Evolutionary conservation across 2,888 invertebrate genomes (phyloP).

Genomic region (Drosophila aldrichi): DNA sequence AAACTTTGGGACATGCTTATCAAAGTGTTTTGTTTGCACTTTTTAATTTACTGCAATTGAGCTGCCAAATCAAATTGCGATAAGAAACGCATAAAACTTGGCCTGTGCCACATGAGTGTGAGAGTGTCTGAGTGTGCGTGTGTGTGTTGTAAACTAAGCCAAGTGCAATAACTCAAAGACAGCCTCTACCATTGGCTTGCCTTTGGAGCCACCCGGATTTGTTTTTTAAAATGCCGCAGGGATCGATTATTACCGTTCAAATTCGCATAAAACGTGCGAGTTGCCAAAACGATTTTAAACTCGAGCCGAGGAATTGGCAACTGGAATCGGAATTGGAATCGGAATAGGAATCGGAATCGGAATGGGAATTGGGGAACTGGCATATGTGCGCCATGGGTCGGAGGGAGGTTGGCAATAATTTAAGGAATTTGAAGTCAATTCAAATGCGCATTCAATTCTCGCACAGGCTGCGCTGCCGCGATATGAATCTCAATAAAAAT

Average conservation of each 20-base stretch:
- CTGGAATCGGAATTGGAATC: constrained; percentile 9
- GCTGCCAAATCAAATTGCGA: constrained; percentile 75
- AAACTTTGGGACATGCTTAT: constrained; percentile 67
- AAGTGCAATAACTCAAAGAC: constrained; percentile 69
- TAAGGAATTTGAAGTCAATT: constrained; percentile 84
- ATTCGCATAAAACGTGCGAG: constrained; percentile 85
- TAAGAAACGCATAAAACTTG: constrained; percentile 70
- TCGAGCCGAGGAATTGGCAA: background rate
- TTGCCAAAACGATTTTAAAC: constrained; percentile 80
- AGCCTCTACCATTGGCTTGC: constrained; percentile 15
- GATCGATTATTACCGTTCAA: constrained; percentile 86
- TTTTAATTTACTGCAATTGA: constrained; percentile 80
- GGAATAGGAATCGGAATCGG: constrained; percentile 13
- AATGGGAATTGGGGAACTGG: constrained; percentile 12
- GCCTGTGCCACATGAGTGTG: constrained; percentile 24
- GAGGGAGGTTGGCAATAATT: constrained; percentile 75
- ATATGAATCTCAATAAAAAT: constrained; percentile 84
- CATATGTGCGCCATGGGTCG: constrained; percentile 47
- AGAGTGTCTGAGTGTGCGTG: constrained; percentile 40
- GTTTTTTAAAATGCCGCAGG: constrained; percentile 86
- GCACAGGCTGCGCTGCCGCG: constrained; percentile 61
- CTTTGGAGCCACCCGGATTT: constrained; percentile 73
- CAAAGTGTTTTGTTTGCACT: constrained; percentile 82
- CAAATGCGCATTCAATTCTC: constrained; percentile 71
- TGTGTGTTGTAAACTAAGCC: constrained; percentile 52